phyloP scores from a whole-genome alignment of 2,888 invertebrate genomes.

The Eledone cirrhosa region DNA sequence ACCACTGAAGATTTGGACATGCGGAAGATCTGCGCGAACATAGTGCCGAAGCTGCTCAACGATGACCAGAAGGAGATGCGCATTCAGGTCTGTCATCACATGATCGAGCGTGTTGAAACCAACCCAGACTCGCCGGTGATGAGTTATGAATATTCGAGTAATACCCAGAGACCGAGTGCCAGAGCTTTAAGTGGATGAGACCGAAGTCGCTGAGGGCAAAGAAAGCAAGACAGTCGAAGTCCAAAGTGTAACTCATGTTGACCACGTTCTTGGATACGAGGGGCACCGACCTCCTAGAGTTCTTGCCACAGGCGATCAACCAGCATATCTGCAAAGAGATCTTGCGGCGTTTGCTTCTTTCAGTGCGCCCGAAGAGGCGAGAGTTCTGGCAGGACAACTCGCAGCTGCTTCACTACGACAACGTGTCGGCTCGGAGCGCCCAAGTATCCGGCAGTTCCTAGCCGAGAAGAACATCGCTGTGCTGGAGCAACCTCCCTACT shows the following conservation, averaged over 20 bases:
- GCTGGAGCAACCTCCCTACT: no score
- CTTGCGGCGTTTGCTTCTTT: no score
- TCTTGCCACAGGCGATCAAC: conserved; percentile 2
- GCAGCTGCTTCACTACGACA: no score
- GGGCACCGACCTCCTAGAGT: background rate
- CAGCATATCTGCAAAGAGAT: background rate
- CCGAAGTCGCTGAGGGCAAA: background rate
- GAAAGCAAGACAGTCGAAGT: no score
- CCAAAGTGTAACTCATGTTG: background rate
- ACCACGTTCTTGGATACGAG: background rate
- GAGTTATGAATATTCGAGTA: background rate
- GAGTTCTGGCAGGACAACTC: background rate
- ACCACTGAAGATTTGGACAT: no score
- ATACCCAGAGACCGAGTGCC: background rate
- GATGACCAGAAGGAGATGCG: background rate
- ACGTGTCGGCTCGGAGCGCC: background rate
- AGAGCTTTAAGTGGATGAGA: background rate
- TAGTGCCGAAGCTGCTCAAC: no score
- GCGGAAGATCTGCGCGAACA: no score
- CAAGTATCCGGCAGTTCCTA: background rate
- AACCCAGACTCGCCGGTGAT: background rate
- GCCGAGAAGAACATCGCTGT: no score
- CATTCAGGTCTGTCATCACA: background rate
- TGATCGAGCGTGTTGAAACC: background rate
- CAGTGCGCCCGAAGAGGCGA: no score